phyloP scores from a whole-genome alignment of 1,140 invertebrate species.

The Brachionus koreanus region DNA sequence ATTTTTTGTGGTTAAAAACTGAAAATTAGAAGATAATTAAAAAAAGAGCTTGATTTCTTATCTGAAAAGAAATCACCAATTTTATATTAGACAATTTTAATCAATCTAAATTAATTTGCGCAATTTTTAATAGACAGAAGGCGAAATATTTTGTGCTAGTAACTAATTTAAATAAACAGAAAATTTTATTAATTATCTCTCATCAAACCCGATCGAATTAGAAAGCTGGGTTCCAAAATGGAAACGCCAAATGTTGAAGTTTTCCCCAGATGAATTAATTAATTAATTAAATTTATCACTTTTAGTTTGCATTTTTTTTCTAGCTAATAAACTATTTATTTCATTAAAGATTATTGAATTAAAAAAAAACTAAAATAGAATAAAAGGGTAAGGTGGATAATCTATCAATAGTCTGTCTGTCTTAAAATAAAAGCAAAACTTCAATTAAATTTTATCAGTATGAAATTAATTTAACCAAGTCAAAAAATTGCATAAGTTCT shows the following conservation, averaged over 20 bases:
- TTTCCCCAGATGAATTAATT: background rate
- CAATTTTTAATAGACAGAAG: background rate
- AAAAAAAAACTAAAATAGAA: background rate
- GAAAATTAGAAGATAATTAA: too few species aligned
- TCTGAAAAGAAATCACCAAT: background rate
- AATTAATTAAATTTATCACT: background rate
- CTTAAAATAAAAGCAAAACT: background rate
- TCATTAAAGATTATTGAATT: background rate
- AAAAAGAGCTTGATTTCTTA: background rate
- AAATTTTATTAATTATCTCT: background rate
- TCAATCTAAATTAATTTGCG: background rate
- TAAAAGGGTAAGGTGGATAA: too few species aligned
- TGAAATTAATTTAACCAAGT: background rate
- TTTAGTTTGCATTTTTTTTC: background rate
- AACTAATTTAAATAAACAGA: background rate
- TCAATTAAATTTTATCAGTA: background rate
- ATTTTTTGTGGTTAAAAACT: too few species aligned
- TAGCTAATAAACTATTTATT: background rate
- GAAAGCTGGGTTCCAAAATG: background rate
- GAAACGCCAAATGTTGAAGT: background rate
- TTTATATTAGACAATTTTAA: background rate
- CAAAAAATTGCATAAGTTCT: background rate
- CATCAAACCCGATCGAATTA: background rate
- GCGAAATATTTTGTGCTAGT: background rate
- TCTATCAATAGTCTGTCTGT: background rate